Percentiles rank a stretch among this genome's conserved stretches.
Evolutionary conservation across 2,888 invertebrate species (phyloP).

Genomic region (Cactoblastis cactorum): DNA sequence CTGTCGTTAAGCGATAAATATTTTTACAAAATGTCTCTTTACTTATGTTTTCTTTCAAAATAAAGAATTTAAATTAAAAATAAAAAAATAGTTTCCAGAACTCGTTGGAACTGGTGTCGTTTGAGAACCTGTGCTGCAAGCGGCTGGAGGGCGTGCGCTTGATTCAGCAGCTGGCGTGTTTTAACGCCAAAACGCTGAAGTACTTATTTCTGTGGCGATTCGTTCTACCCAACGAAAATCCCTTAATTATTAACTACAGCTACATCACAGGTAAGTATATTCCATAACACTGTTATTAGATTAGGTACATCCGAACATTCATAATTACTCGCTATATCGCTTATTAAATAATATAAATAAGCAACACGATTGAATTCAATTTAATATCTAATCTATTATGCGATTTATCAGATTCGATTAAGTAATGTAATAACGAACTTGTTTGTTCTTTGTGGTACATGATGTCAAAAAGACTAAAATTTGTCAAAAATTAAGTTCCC

Average conservation of each 20-base stretch:
- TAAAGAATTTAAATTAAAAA: background rate
- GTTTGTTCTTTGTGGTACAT: too few species aligned
- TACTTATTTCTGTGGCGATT: conserved; percentile 69
- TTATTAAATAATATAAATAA: too few species aligned
- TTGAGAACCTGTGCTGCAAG: conserved; percentile 59
- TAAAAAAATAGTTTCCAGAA: conserved; percentile 50
- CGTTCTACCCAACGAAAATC: conserved; percentile 62
- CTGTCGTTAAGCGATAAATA: too few species aligned
- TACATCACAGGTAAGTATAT: conserved; percentile 55
- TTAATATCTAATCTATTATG: too few species aligned
- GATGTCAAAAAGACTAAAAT: too few species aligned
- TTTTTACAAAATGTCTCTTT: background rate
- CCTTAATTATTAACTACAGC: conserved; percentile 59
- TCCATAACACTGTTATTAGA: too few species aligned
- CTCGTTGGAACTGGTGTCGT: conserved; percentile 54
- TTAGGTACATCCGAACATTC: too few species aligned
- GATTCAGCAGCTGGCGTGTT: conserved; percentile 59
- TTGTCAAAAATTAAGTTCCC: too few species aligned
- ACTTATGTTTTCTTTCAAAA: background rate
- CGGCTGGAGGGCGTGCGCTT: conserved; percentile 58
- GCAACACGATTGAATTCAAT: too few species aligned
- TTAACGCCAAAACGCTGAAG: conserved; percentile 54
- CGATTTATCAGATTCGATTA: too few species aligned
- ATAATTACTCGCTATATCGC: too few species aligned
- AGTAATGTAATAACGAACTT: too few species aligned